Evolutionary conservation across 2,113 vertebrate species (phyloP).

Genomic region (Mungos mungo): DNA sequence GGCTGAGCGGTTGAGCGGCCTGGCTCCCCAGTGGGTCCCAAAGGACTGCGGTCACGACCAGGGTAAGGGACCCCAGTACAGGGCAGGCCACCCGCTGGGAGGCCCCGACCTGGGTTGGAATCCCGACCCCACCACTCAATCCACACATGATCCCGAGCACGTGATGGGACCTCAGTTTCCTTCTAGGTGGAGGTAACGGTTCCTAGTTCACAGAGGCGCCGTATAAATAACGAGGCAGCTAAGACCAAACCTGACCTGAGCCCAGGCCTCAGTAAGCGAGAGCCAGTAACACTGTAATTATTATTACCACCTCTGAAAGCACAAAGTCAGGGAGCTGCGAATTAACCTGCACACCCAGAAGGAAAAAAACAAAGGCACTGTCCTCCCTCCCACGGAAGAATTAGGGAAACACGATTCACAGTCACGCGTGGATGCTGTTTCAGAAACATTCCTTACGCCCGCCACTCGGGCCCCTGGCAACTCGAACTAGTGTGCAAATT

Average conservation of each 20-base stretch:
- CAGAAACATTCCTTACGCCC: neutral
- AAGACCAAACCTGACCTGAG: neutral
- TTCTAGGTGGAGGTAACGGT: neutral
- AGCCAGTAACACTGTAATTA: neutral
- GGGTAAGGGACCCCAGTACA: fast-evolving
- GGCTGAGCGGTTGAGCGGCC: neutral
- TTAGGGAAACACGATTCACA: neutral
- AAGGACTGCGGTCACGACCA: neutral
- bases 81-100: neutral
- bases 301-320: neutral
- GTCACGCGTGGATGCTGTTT: fast-evolving
- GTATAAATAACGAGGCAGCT: slow-evolving; percentile 43
- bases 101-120: neutral
- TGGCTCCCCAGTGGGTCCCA: neutral
- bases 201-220: neutral
- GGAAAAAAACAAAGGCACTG: slow-evolving; percentile 49
- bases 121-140: neutral
- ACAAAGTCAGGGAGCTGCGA: neutral
- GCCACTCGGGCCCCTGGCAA: neutral
- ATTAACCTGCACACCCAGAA: neutral
- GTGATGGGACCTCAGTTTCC: neutral
- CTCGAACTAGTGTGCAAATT: neutral
- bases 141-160: neutral
- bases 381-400: slow-evolving; percentile 46
- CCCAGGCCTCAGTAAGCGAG: neutral